Conservation (phyloP, 2,888 invertebrate genomes). For the Athetis lepigone region DNA sequence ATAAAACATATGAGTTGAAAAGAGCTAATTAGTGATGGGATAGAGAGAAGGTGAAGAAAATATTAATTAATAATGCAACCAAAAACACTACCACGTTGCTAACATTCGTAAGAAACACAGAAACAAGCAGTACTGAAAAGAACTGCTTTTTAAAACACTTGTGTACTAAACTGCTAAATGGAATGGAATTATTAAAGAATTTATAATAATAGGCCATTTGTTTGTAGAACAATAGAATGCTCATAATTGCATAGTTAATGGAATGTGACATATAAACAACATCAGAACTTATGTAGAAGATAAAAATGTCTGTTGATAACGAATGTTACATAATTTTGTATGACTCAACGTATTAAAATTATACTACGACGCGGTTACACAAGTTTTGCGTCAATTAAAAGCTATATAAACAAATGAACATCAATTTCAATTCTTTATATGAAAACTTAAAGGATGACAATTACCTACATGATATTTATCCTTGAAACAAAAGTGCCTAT, state of each 20-base stretch:
- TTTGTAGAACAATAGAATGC: not conserved
- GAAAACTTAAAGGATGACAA: not conserved
- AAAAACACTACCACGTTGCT: no score
- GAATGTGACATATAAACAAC: conserved; percentile 11
- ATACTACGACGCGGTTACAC: conserved; percentile 17
- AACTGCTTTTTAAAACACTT: no score
- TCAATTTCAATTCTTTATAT: conserved; percentile 18
- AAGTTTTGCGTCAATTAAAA: conserved; percentile 28
- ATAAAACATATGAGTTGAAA: not conserved
- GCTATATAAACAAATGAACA: conserved; percentile 21
- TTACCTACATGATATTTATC: conserved; percentile 16
- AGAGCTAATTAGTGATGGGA: no score
- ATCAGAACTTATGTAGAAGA: conserved; percentile 29
- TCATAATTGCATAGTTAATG: not conserved
- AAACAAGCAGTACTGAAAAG: no score
- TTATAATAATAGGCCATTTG: not conserved
- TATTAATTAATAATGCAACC: no score
- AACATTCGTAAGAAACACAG: no score
- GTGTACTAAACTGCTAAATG: no score
- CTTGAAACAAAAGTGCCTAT: no score
- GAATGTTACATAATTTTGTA: conserved; percentile 13
- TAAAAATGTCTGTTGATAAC: conserved; percentile 36
- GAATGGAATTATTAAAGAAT: not conserved
- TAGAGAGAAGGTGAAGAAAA: no score
- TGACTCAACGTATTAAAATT: conserved; percentile 22